These are phyloP conservation scores for Clarias fuscus DNA, from an alignment of 2,797 vertebrate species.

Conservation along the genomic window DNA sequence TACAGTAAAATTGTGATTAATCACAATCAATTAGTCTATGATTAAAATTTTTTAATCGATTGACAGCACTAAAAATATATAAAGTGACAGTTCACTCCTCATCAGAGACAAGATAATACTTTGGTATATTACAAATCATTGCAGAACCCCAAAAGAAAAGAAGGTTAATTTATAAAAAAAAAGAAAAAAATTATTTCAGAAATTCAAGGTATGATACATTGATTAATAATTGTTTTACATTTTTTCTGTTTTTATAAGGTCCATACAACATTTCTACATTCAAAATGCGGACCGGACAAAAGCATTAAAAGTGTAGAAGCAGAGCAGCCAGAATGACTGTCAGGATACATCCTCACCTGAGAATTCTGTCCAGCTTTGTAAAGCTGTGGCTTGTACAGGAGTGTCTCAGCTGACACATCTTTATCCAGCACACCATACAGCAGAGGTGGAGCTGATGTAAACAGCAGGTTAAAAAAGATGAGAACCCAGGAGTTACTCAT, in stretches of 20 bases:
- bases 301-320: background rate
- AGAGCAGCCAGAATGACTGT: background rate
- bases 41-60: no score
- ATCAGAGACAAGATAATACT: no score
- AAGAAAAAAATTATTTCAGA: background rate
- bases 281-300: background rate
- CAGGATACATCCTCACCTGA: conserved; percentile 70
- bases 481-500: conserved; percentile 95
- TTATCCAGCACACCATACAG: conserved; percentile 88
- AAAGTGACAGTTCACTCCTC: no score
- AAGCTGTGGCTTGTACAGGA: conserved; percentile 81
- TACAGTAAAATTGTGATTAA: no score
- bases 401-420: conserved; percentile 77
- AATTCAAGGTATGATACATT: background rate
- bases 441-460: conserved; percentile 89
- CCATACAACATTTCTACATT: background rate
- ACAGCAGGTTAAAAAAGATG: conserved; percentile 95
- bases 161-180: background rate
- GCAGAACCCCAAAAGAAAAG: background rate
- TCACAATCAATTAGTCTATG: no score
- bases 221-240: conserved; percentile 1
- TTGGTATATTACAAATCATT: background rate
- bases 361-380: conserved; percentile 77
- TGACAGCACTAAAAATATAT: no score
- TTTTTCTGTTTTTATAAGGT: no score